A percentile compares a stretch with the other conserved stretches of the same genome.
phyloP scores from a whole-genome alignment of 2,888 invertebrate species.

The Caenorhabditis uteleia region DNA sequence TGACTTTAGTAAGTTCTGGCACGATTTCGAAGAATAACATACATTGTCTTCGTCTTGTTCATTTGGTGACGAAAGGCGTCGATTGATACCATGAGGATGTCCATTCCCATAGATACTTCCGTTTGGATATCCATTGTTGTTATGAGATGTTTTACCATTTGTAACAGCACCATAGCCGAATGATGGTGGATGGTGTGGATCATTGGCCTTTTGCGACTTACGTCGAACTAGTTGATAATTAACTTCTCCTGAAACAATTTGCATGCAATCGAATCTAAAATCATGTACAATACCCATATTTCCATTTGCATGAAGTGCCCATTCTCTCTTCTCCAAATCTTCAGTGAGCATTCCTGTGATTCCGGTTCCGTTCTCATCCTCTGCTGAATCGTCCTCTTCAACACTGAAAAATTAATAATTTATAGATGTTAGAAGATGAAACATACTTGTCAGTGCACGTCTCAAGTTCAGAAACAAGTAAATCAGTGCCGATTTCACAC shows the following conservation, averaged over 20 bases:
- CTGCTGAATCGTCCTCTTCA: constrained; percentile 19
- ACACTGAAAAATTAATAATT: not conserved
- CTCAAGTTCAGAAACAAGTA: constrained; percentile 29
- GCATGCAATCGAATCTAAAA: not conserved
- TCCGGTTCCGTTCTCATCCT: constrained; percentile 23
- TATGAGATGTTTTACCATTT: constrained; percentile 5
- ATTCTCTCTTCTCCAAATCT: constrained; percentile 35
- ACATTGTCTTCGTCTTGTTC: constrained; percentile 39
- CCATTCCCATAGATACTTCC: constrained; percentile 6
- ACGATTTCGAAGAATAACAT: constrained; percentile 10
- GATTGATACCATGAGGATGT: not conserved
- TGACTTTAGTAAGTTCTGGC: no score
- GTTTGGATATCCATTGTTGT: constrained; percentile 1
- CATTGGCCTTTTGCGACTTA: constrained; percentile 19
- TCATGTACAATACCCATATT: constrained; percentile 13
- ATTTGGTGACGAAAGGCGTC: constrained; percentile 25
- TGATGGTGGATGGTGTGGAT: constrained; percentile 7
- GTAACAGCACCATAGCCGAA: constrained; percentile 1
- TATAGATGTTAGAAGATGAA: no score
- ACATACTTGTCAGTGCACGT: constrained; percentile 19
- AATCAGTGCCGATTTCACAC: constrained; percentile 30
- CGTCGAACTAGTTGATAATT: constrained; percentile 26
- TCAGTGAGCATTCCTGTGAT: constrained; percentile 34
- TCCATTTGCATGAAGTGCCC: constrained; percentile 42
- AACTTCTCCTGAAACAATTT: constrained; percentile 18